Base-by-base conservation (phyloP, 2,113 vertebrate genomes). In the Isichthys henryi region DNA sequence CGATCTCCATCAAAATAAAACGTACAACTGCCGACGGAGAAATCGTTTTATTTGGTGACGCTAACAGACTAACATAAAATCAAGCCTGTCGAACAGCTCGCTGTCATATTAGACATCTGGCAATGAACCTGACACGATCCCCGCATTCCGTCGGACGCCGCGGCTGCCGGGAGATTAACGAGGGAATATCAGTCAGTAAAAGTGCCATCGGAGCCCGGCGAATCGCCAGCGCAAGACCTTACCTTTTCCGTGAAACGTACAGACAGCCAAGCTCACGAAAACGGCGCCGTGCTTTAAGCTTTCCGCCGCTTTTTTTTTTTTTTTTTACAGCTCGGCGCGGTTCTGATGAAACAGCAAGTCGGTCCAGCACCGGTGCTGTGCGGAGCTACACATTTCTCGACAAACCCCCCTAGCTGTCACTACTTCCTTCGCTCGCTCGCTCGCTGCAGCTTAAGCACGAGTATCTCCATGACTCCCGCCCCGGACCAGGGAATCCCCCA, bases 401-500 rank as follows among this genome's bases (percentile, higher is more conserved):
- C 88, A 88, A 88, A 70, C 62, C 13, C 70, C n/a, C 74, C 49
- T 56, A 35, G 74, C 74, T 83, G 88, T 82, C 48, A 82, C 23
- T 80, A 39, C 49, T 87, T 80, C 66, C 45, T 50, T 27, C 19
- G 39, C 56, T 70, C 86, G 86, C 48, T 52, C 53, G 53, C 53
- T 35, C 58, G 58, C 45, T 49, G 23, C 19, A 80, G 39, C 35
- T 35, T 43, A 80, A 80, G 82, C 82, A 27, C 46, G 46, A 46
- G 43, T 85, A 23, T 49, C 82, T 85, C 82, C 82, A 49, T 49
- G 74, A 77, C 31, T 83, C 70, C 46, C 74, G 48, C 74, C 88
- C 74, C 88, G 74, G 88, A 53, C 74, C 19, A 88, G 88, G 88
- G 88, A 89, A 83, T 89, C 88, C 88, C 88, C 88, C 17, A 17